These are phyloP conservation scores for Drosophila demipolita DNA, from an alignment of 2,888 invertebrate genomes.

Conservation along the genomic window DNA sequence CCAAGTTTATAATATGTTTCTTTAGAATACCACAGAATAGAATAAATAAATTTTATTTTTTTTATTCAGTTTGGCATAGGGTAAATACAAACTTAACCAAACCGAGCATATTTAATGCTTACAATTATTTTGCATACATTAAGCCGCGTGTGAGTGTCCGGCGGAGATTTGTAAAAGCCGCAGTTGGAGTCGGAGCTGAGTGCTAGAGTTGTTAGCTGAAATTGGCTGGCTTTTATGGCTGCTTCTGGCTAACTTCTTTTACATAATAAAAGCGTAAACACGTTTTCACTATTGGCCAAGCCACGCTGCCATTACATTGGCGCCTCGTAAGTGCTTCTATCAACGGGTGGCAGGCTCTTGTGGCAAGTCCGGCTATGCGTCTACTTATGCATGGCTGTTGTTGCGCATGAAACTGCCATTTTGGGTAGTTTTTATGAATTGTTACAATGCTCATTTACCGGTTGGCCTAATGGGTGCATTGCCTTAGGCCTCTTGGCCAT, in stretches of 20 bases:
- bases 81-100: conserved; percentile 17
- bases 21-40: neutral
- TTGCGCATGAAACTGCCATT: conserved; percentile 61
- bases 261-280: conserved; percentile 81
- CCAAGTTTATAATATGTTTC: neutral
- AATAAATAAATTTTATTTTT: neutral
- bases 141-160: conserved; percentile 48
- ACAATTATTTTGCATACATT: conserved; percentile 80
- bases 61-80: neutral
- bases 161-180: conserved; percentile 42
- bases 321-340: conserved; percentile 45
- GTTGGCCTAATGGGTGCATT: conserved; percentile 75
- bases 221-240: conserved; percentile 47
- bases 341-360: conserved; percentile 5
- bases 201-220: conserved; percentile 4
- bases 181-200: conserved; percentile 9
- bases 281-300: conserved; percentile 74
- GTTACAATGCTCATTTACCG: conserved; percentile 79
- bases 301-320: conserved; percentile 65
- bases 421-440: conserved; percentile 77
- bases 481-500: conserved; percentile 46
- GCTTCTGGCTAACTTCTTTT: conserved; percentile 44
- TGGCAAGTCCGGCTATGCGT: conserved; percentile 2
- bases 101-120: conserved; percentile 65
- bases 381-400: conserved; percentile 61